Conservation (phyloP, 2,113 vertebrate species). For the Lagenorhynchus albirostris region DNA sequence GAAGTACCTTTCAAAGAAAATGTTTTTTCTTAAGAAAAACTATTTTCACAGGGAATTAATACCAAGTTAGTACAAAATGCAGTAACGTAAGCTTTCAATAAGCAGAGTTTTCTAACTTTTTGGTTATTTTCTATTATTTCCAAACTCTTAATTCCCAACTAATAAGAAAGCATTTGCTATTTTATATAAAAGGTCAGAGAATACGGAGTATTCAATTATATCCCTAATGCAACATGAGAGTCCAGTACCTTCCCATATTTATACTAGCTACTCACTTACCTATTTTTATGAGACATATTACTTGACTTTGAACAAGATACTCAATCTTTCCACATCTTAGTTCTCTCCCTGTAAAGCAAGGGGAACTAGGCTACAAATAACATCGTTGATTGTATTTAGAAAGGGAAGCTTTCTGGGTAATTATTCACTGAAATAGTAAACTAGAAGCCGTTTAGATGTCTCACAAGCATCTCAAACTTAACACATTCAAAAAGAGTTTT, state of each 20-base stretch:
- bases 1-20: neutral
- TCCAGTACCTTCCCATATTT: neutral
- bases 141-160: constrained; percentile 29
- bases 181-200: neutral
- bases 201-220: neutral
- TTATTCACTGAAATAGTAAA: neutral
- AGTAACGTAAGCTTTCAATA: neutral
- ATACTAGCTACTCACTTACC: neutral
- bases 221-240: neutral
- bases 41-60: neutral
- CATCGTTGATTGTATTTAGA: neutral
- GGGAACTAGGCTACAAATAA: neutral
- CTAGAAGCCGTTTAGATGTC: neutral
- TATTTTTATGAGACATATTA: neutral
- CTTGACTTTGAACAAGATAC: neutral
- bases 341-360: neutral
- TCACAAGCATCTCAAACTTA: neutral
- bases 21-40: neutral
- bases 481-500: neutral
- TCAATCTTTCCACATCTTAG: neutral
- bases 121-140: neutral
- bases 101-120: neutral
- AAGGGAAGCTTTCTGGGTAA: neutral
- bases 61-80: neutral
- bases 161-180: neutral